phyloP scores from a whole-genome alignment of 2,797 vertebrate genomes.

The Gobio occitaniae region DNA sequence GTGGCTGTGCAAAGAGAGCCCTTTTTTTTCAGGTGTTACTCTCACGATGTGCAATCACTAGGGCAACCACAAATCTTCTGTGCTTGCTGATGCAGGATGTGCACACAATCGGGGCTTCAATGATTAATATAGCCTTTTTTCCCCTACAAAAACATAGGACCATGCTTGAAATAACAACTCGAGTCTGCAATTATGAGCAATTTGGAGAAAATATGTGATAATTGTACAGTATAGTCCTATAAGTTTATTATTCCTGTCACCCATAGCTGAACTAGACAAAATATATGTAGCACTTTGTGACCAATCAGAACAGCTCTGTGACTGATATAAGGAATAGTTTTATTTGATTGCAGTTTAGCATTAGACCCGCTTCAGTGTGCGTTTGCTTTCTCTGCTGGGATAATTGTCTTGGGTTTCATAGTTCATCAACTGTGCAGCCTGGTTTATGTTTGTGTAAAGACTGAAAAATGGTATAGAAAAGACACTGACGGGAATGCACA shows the following conservation, averaged over 20 bases:
- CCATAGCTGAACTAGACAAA: constrained; percentile 52
- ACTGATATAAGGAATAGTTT: constrained; percentile 11
- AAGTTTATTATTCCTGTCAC: constrained; percentile 63
- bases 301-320: constrained; percentile 19
- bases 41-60: constrained; percentile 14
- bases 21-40: neutral
- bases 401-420: constrained; percentile 12
- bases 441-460: constrained; percentile 28
- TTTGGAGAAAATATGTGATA: constrained; percentile 61
- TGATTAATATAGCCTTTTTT: constrained; percentile 36
- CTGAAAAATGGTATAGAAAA: constrained; percentile 41
- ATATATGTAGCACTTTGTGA: constrained; percentile 56
- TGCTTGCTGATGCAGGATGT: constrained; percentile 24
- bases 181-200: constrained; percentile 58
- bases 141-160: constrained; percentile 46
- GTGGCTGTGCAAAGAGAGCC: constrained; percentile 9
- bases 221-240: constrained; percentile 48
- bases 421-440: neutral
- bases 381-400: neutral
- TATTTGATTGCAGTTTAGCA: constrained; percentile 18
- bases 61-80: constrained; percentile 34
- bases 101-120: constrained; percentile 13
- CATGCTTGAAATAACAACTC: constrained; percentile 45
- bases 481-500: constrained; percentile 10
- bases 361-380: neutral